Evolutionary conservation across 1,140 invertebrate species (phyloP), one percentile per base, ranked within the genome.

Genomic region (Drosophila asahinai): DNA sequence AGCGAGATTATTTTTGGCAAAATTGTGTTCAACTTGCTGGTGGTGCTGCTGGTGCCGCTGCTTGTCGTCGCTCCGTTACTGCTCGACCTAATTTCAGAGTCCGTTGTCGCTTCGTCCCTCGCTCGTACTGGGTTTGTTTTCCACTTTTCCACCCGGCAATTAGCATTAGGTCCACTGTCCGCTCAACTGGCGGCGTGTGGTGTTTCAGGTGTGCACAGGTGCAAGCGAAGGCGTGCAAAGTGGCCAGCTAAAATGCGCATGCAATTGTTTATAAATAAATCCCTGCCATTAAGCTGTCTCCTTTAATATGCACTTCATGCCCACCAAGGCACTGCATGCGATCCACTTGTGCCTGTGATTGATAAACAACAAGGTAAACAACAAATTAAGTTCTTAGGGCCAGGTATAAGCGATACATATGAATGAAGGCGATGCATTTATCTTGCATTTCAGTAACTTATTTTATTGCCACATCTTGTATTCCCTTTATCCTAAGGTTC

Each of bases 1-100:
- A 83, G 59, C 51, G 65, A 89, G 86, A 87, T 87, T 87, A 87
- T 87, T 87, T 87, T 87, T 89, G 84, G 83, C 81, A 87, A 79
- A 57, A 89, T 78, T 83, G 72, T 83, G 68, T 80, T 80, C 68
- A 72, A 66, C 60, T 68, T 66, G 68, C 43, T 25, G 51, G 51
- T 14, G 45, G 27, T 52, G 51, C 51, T 52, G 48, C 22, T 25
- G 19, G 19, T 47, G 45, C 43, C 11, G 45, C 11, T 11, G 49
- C 40, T n/a, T 15, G 70, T 58, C 48, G 63, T 54, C 63, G 68
- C 55, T 66, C 60, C 52, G 48, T 42, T 72, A 64, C 38, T 61
- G 36, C 49, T 63, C 83, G 83, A 86, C 83, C 83, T 80, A 86
- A 86, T 86, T 86, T 87, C 68, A 66, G 80, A 73, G 75, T 66